Conservation (phyloP, 2,797 vertebrate species). For the Passerculus sandwichensis region DNA sequence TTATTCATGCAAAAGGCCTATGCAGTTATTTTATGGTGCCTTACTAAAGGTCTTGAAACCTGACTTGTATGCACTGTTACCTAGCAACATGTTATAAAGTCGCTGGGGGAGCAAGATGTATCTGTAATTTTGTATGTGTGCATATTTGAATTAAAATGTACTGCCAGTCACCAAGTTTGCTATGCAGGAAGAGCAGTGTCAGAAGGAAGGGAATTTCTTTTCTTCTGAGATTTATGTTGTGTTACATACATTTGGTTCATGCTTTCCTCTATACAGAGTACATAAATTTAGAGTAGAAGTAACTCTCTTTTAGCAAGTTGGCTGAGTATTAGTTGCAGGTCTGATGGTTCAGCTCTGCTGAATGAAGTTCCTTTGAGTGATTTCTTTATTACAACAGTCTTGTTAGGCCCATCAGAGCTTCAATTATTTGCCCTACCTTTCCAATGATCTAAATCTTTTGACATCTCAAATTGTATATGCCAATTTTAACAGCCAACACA, state of each 20-base stretch:
- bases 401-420: constrained; percentile 47
- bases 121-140: constrained; percentile 78
- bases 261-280: neutral
- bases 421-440: constrained; percentile 60
- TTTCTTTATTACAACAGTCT: constrained; percentile 51
- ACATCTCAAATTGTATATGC: constrained; percentile 67
- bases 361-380: constrained; percentile 28
- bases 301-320: constrained; percentile 26
- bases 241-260: neutral
- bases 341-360: neutral
- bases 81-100: constrained; percentile 87
- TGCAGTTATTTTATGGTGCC: constrained; percentile 82
- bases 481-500: constrained; percentile 48
- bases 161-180: constrained; percentile 72
- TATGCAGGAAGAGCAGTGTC: constrained; percentile 34
- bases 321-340: neutral
- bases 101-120: constrained; percentile 77
- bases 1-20: constrained; percentile 80
- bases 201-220: constrained; percentile 61
- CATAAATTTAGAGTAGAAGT: constrained; percentile 13
- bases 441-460: constrained; percentile 67
- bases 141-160: constrained; percentile 80
- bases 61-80: constrained; percentile 86
- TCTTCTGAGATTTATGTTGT: constrained; percentile 33
- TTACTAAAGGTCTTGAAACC: constrained; percentile 83